These are phyloP conservation scores for Erebia epiphron DNA, from an alignment of 2,888 invertebrate genomes.

Conservation along the genomic window DNA sequence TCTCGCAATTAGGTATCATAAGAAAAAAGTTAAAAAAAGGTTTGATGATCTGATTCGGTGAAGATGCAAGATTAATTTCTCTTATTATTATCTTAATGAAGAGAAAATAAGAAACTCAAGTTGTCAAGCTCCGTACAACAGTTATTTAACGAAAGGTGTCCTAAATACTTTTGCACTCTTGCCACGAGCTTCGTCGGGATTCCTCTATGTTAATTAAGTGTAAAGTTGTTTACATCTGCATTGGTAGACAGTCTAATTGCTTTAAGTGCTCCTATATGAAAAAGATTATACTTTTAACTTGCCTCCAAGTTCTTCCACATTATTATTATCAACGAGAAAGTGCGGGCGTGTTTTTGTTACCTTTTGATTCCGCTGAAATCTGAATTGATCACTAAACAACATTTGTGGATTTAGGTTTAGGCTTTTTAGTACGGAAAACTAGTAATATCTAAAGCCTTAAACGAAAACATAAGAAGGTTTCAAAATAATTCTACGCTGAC, in stretches of 20 bases:
- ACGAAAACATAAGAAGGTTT: too few relatives aligned
- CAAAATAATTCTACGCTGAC: too few relatives aligned
- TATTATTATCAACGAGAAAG: background rate
- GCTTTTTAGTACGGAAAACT: too few relatives aligned
- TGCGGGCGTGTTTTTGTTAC: background rate
- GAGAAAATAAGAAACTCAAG: slow-evolving; percentile 18
- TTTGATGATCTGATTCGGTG: slow-evolving; percentile 3
- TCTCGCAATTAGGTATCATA: background rate
- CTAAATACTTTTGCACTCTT: slow-evolving; percentile 17
- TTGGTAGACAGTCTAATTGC: slow-evolving; percentile 21
- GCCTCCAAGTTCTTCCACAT: slow-evolving; percentile 1
- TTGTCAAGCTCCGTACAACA: slow-evolving; percentile 12
- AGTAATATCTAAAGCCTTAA: too few relatives aligned
- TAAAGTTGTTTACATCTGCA: slow-evolving; percentile 23
- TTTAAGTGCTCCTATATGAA: slow-evolving; percentile 22
- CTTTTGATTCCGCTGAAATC: background rate
- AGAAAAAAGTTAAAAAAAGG: background rate
- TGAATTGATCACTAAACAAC: too few relatives aligned
- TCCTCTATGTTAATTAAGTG: slow-evolving; percentile 25
- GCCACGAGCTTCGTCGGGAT: slow-evolving; percentile 13
- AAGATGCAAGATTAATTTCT: slow-evolving; percentile 12
- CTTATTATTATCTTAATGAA: slow-evolving; percentile 17
- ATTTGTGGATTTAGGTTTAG: too few relatives aligned
- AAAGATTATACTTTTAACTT: slow-evolving; percentile 21
- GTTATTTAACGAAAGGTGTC: slow-evolving; percentile 23